A percentile compares a stretch with the other conserved stretches of the same genome.
phyloP scores from a whole-genome alignment of 2,113 vertebrate species.

The Acrocephalus kingi region DNA sequence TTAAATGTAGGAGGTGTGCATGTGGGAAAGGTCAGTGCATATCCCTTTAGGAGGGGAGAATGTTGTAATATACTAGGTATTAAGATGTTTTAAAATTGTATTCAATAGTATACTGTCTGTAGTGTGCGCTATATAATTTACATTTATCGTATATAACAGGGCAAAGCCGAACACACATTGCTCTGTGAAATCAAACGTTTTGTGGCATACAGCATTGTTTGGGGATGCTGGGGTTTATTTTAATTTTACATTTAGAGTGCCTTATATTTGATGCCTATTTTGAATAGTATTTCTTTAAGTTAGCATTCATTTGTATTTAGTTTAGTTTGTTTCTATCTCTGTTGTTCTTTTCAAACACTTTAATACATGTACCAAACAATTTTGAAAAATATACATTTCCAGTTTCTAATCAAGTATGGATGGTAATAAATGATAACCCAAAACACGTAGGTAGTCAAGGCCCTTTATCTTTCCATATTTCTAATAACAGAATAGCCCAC shows the following conservation, averaged over 20 bases:
- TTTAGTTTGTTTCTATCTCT: slow-evolving; percentile 78
- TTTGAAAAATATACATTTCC: slow-evolving; percentile 78
- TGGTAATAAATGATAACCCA: slow-evolving; percentile 73
- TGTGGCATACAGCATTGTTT: slow-evolving; percentile 73
- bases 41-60: slow-evolving; percentile 79
- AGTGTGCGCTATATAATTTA: slow-evolving; percentile 78
- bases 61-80: slow-evolving; percentile 83
- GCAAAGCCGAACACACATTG: slow-evolving; percentile 87
- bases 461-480: slow-evolving; percentile 64
- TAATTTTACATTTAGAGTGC: slow-evolving; percentile 99
- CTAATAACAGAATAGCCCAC: slow-evolving; percentile 33
- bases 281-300: slow-evolving; percentile 86
- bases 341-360: slow-evolving; percentile 72
- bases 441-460: slow-evolving; percentile 73
- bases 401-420: slow-evolving; percentile 71
- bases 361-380: slow-evolving; percentile 73
- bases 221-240: slow-evolving; percentile 78
- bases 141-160: slow-evolving; percentile 82
- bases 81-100: slow-evolving; percentile 80
- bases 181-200: slow-evolving; percentile 78
- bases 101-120: slow-evolving; percentile 78
- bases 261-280: slow-evolving; percentile 99
- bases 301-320: slow-evolving; percentile 81
- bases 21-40: slow-evolving; percentile 83
- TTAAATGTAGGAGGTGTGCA: slow-evolving; percentile 86